A percentile compares a stretch with the other conserved stretches of the same genome.
Conservation (phyloP, 92 coral and sea anemone species). For the Palythoa heliodiscus region DNA sequence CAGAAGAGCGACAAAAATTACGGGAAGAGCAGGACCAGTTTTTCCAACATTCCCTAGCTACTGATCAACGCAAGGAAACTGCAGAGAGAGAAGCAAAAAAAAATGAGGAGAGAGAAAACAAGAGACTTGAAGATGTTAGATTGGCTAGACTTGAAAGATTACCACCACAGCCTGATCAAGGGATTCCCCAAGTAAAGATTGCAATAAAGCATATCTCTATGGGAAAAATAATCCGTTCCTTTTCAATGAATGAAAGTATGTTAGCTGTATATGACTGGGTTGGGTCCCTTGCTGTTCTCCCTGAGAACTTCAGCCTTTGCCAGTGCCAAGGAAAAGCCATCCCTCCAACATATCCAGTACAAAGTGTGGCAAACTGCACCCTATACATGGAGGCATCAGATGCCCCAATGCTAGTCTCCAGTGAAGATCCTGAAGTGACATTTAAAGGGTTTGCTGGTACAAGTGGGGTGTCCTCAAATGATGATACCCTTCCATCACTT, state of each 20-base stretch:
- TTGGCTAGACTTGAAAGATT: conserved; percentile 38
- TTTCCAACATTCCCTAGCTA: background rate
- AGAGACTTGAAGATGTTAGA: conserved; percentile 40
- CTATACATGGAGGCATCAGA: no score
- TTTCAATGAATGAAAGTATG: conserved; percentile 43
- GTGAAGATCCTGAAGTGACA: no score
- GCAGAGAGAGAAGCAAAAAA: no score
- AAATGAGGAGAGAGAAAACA: conserved; percentile 21
- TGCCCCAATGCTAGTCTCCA: no score
- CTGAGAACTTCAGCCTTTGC: no score
- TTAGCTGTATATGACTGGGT: conserved; percentile 65
- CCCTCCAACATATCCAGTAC: no score
- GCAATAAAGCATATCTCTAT: conserved; percentile 51
- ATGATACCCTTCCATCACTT: no score
- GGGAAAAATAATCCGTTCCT: conserved; percentile 57
- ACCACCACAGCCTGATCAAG: conserved; percentile 49
- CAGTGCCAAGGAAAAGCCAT: no score
- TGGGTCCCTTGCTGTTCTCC: conserved; percentile 45
- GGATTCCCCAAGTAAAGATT: conserved; percentile 46
- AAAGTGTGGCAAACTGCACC: no score
- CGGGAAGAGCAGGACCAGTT: background rate
- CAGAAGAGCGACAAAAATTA: background rate
- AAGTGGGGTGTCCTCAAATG: no score
- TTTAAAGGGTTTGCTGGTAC: no score
- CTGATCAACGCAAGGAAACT: conserved; percentile 1